These are phyloP conservation scores for Labia minor DNA, from an alignment of 2,888 invertebrate genomes.

Conservation along the genomic window DNA sequence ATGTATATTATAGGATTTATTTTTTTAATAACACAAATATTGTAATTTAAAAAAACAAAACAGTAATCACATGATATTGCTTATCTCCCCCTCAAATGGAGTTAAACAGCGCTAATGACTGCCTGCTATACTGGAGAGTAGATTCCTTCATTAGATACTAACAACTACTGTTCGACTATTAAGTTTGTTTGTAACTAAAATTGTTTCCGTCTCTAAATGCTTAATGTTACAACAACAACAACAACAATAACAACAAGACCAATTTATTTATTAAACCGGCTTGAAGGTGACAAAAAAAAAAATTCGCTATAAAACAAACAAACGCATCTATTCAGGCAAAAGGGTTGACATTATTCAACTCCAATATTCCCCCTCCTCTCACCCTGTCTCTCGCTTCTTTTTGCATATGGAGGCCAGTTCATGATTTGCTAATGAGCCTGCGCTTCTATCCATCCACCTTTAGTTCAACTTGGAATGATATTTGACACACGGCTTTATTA, in stretches of 20 bases:
- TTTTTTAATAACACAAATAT: too few relatives aligned
- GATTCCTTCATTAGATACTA: too few relatives aligned
- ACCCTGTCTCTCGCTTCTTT: neutral
- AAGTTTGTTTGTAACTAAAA: constrained; percentile 13
- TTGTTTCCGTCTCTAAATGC: neutral
- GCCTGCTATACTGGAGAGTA: too few relatives aligned
- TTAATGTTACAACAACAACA: neutral
- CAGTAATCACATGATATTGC: too few relatives aligned
- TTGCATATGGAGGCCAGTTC: neutral
- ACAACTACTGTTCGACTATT: neutral
- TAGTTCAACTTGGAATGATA: neutral
- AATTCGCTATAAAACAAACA: neutral
- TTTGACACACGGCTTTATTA: neutral
- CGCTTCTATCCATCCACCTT: neutral
- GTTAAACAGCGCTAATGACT: too few relatives aligned
- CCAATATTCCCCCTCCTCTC: too few relatives aligned
- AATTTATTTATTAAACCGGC: neutral
- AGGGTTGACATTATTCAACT: neutral
- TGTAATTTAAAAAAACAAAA: too few relatives aligned
- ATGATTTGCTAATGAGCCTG: neutral
- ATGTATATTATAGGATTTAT: too few relatives aligned
- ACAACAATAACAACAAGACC: neutral
- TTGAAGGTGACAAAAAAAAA: neutral
- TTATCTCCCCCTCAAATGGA: too few relatives aligned
- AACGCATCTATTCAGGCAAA: neutral